Evolutionary conservation across 2,113 vertebrate species (phyloP).

Genomic region (Phainopepla nitens): DNA sequence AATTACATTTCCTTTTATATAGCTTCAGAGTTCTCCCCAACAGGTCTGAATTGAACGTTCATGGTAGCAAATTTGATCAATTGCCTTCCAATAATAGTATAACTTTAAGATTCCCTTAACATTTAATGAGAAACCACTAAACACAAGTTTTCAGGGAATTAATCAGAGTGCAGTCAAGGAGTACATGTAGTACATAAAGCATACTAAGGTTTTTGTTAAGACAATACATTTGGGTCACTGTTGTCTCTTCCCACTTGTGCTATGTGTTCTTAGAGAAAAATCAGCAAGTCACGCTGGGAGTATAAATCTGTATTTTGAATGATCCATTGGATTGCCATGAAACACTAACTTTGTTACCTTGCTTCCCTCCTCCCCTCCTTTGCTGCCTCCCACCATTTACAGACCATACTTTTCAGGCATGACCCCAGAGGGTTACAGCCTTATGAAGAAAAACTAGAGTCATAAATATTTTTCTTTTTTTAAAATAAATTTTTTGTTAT

Average conservation of each 20-base stretch:
- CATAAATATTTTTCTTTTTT: fast-evolving
- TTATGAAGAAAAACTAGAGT: not conserved
- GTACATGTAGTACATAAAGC: not conserved
- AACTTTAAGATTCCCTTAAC: not conserved
- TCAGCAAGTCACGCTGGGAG: not conserved
- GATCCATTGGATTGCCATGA: not conserved
- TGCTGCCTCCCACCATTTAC: fast-evolving
- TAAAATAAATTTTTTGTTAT: not conserved
- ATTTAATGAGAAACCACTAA: not conserved
- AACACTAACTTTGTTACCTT: not conserved
- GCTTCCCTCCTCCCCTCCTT: fast-evolving
- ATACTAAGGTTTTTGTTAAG: not conserved
- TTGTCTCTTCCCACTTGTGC: not conserved
- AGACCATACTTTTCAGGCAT: not conserved
- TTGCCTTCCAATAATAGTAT: not conserved
- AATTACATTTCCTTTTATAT: not conserved
- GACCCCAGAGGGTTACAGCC: not conserved
- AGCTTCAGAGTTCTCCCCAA: not conserved
- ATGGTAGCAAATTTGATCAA: not conserved
- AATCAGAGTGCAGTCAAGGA: not conserved
- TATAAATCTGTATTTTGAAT: not conserved
- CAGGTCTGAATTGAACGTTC: not conserved
- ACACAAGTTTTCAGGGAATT: not conserved
- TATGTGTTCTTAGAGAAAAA: not conserved
- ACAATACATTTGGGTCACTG: not conserved